phyloP scores from a whole-genome alignment of 2,888 invertebrate genomes.

The Camponotus fellah region DNA sequence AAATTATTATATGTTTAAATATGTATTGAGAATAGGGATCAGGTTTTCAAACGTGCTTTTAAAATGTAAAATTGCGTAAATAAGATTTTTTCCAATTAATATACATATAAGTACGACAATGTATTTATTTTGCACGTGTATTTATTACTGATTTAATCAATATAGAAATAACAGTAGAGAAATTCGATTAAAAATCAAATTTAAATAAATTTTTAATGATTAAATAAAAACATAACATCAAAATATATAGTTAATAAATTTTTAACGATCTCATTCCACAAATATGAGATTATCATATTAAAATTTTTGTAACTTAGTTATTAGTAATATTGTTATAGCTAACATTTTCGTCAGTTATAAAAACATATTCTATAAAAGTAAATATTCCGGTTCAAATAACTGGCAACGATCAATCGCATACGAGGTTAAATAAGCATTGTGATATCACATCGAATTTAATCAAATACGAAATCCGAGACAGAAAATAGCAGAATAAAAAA shows the following conservation, averaged over 20 bases:
- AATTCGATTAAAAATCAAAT: background rate
- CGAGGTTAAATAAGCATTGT: constrained; percentile 3
- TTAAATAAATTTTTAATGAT: background rate
- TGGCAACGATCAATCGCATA: constrained; percentile 8
- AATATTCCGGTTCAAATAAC: constrained; percentile 12
- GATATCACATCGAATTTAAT: constrained; percentile 26
- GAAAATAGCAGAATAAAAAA: constrained; percentile 12
- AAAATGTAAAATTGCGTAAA: background rate
- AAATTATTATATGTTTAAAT: constrained; percentile 5
- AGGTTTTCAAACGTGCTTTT: background rate
- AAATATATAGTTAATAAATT: background rate
- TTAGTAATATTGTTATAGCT: background rate
- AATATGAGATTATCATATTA: background rate
- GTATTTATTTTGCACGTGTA: background rate
- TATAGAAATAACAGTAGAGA: background rate
- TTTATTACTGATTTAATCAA: background rate
- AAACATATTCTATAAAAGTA: constrained; percentile 11
- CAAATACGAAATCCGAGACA: constrained; percentile 22
- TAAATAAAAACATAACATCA: background rate
- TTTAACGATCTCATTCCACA: background rate
- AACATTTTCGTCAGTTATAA: background rate
- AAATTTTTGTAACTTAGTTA: background rate
- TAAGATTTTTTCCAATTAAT: background rate
- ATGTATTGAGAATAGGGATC: background rate
- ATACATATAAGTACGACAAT: background rate